Conservation (phyloP, 2,888 invertebrate species). For the Melieria picta region DNA sequence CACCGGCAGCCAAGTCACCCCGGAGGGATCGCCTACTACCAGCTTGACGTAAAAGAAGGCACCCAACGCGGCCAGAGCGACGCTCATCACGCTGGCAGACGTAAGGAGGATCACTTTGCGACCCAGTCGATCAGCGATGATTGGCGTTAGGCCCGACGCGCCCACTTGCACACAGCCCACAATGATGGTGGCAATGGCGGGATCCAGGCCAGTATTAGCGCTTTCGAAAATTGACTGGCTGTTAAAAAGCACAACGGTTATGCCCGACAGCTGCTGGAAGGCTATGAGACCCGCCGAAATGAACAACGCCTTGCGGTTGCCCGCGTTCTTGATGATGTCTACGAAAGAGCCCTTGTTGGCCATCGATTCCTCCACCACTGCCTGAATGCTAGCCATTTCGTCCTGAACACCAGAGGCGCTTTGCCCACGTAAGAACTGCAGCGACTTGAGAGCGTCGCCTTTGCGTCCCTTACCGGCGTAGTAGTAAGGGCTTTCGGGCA, state of each 20-base stretch:
- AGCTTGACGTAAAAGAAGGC: slow-evolving; percentile 74
- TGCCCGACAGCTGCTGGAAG: slow-evolving; percentile 86
- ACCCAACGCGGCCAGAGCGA: slow-evolving; percentile 71
- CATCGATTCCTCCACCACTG: slow-evolving; percentile 66
- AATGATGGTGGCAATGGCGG: slow-evolving; percentile 77
- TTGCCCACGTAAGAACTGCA: slow-evolving; percentile 75
- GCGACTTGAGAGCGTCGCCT: slow-evolving; percentile 71
- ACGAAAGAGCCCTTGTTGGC: slow-evolving; percentile 64
- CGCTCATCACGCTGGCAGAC: slow-evolving; percentile 75
- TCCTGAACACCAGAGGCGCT: slow-evolving; percentile 71
- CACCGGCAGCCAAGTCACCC: slow-evolving; percentile 77
- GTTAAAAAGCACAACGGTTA: slow-evolving; percentile 84
- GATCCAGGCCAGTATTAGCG: slow-evolving; percentile 72
- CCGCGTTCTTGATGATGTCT: slow-evolving; percentile 73
- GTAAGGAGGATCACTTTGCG: slow-evolving; percentile 77
- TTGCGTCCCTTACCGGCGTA: slow-evolving; percentile 70
- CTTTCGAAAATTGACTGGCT: slow-evolving; percentile 77
- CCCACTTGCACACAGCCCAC: slow-evolving; percentile 77
- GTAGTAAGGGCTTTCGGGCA: slow-evolving; percentile 86
- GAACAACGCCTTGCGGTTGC: slow-evolving; percentile 81
- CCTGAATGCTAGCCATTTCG: slow-evolving; percentile 73
- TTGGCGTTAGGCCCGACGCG: slow-evolving; percentile 77
- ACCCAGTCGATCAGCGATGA: slow-evolving; percentile 82
- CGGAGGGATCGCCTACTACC: slow-evolving; percentile 50
- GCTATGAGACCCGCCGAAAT: slow-evolving; percentile 78